Conservation (phyloP, 2,113 vertebrate species). For the Rhinopomastus cyanomelas region DNA sequence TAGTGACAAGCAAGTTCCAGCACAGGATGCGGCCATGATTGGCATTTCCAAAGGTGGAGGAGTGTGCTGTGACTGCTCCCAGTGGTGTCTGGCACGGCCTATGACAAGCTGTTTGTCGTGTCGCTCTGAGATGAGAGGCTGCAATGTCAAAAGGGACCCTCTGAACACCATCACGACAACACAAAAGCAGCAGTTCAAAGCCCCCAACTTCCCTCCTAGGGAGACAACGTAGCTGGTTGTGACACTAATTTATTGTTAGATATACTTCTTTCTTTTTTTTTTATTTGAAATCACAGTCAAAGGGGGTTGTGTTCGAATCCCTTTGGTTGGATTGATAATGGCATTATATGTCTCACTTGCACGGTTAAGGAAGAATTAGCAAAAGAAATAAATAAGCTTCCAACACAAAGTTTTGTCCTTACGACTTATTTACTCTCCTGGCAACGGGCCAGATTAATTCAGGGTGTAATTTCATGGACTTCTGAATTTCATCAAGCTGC, state of each 20-base stretch:
- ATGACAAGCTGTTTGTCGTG: conserved; percentile 49
- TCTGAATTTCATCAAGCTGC: conserved; percentile 46
- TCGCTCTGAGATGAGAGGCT: conserved; percentile 38
- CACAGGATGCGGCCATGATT: background rate
- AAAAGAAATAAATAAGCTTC: background rate
- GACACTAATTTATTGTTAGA: conserved; percentile 51
- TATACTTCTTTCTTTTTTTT: background rate
- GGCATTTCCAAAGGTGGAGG: conserved; percentile 40
- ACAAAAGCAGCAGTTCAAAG: conserved; percentile 66
- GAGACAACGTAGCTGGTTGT: conserved; percentile 16
- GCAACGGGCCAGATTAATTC: background rate
- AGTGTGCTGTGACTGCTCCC: background rate
- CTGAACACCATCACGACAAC: background rate
- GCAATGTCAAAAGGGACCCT: conserved; percentile 7
- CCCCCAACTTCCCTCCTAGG: background rate
- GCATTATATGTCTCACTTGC: background rate
- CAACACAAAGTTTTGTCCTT: background rate
- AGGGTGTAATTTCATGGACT: conserved; percentile 33
- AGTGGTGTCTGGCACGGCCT: background rate
- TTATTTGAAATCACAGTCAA: background rate
- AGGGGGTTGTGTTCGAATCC: background rate
- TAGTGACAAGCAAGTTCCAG: background rate
- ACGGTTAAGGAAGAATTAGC: background rate
- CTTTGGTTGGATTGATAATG: background rate
- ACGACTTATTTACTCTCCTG: conserved; percentile 2